Percentiles rank a stretch among this genome's conserved stretches.
phyloP scores from a whole-genome alignment of 1,140 invertebrate genomes.

The Platyscapa corneri region DNA sequence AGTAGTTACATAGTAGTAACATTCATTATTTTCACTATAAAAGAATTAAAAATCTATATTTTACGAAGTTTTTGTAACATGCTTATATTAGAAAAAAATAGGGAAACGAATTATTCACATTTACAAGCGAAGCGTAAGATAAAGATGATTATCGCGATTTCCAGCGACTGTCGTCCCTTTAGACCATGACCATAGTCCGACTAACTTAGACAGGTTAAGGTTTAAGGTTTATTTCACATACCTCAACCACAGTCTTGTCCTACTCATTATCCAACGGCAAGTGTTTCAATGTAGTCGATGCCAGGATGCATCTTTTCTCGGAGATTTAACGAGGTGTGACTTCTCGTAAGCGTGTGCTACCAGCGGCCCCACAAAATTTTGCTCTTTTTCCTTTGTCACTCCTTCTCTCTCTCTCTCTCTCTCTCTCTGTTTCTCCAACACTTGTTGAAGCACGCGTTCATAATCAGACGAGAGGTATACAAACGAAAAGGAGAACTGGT shows the following conservation, averaged over 20 bases:
- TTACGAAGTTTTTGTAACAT: no score
- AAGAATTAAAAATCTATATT: no score
- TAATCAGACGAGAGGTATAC: background rate
- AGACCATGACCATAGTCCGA: background rate
- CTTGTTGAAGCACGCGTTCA: conserved; percentile 30
- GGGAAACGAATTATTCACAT: background rate
- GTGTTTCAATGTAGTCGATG: background rate
- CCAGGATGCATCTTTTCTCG: background rate
- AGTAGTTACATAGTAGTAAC: no score
- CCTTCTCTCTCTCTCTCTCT: background rate
- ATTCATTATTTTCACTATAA: no score
- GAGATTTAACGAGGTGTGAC: conserved; percentile 46
- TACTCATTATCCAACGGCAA: conserved; percentile 15
- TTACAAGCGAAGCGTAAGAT: background rate
- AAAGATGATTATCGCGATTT: conserved; percentile 11
- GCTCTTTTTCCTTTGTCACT: no score
- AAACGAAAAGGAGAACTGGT: background rate
- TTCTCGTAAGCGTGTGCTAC: background rate
- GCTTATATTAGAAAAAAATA: no score
- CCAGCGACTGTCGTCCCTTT: background rate
- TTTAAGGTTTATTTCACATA: background rate
- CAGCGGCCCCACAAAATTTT: background rate
- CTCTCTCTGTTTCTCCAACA: background rate
- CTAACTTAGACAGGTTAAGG: background rate
- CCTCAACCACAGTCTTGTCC: background rate